Percentiles rank a stretch among this genome's conserved stretches.
Evolutionary conservation across 2,888 invertebrate genomes (phyloP).

Genomic region (Caenorhabditis becei): DNA sequence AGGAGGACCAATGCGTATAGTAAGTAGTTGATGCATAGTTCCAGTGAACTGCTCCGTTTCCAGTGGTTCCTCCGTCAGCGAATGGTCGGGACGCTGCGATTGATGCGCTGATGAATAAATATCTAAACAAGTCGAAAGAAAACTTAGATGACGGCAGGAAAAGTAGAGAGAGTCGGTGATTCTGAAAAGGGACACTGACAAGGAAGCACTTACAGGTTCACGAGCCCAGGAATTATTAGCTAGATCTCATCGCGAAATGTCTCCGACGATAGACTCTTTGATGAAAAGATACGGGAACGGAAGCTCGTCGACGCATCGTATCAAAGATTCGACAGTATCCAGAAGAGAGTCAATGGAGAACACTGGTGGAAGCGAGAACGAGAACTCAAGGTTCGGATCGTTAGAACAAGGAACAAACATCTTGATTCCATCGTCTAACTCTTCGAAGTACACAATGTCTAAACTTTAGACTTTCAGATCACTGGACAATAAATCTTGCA

Average conservation of each 20-base stretch:
- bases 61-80: constrained; percentile 53
- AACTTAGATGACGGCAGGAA: constrained; percentile 49
- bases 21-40: background rate
- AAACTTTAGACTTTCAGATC: constrained; percentile 31
- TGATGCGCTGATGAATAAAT: constrained; percentile 62
- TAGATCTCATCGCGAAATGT: constrained; percentile 47
- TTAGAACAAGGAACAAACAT: background rate
- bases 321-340: constrained; percentile 53
- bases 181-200: background rate
- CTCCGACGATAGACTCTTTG: constrained; percentile 58
- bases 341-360: constrained; percentile 54
- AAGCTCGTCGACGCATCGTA: constrained; percentile 38
- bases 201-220: constrained; percentile 19
- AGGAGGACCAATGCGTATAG: constrained; percentile 57
- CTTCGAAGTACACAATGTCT: no score
- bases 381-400: constrained; percentile 20
- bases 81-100: constrained; percentile 37
- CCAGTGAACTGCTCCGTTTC: background rate
- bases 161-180: constrained; percentile 48
- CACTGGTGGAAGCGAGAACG: constrained; percentile 14
- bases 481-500: constrained; percentile 61
- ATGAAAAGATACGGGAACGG: constrained; percentile 59
- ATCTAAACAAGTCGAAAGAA: constrained; percentile 59
- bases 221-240: constrained; percentile 48
- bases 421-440: no score